Conservation (phyloP, 2,113 vertebrate species). For the Psophia crepitans region DNA sequence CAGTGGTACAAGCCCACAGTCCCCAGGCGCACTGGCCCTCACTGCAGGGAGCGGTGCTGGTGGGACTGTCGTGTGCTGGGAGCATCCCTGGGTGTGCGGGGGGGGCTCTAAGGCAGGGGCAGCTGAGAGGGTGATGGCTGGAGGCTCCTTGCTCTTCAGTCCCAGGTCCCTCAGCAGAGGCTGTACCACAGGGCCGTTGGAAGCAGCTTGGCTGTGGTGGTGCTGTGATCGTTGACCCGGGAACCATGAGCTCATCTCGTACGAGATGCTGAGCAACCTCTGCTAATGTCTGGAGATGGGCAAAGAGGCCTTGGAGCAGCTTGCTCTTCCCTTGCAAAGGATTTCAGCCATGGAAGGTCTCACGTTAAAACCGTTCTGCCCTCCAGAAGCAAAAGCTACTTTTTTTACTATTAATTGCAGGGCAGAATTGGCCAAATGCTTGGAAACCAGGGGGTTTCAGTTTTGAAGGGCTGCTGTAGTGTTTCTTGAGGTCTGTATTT, state of each 20-base stretch:
- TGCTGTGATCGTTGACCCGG: not conserved
- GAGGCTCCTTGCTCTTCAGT: accelerated
- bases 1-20: accelerated
- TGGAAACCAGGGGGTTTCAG: accelerated
- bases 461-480: accelerated
- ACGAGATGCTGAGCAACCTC: not conserved
- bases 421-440: not conserved
- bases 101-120: accelerated
- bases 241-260: not conserved
- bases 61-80: not conserved
- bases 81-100: accelerated
- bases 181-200: not conserved
- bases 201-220: accelerated
- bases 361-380: accelerated
- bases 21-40: accelerated
- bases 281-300: not conserved
- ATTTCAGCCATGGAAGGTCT: not conserved
- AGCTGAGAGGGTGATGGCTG: accelerated
- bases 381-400: not conserved
- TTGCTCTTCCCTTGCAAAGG: accelerated
- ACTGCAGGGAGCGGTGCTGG: not conserved
- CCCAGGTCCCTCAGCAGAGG: not conserved
- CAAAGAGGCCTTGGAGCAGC: not conserved
- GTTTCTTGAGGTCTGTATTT: not conserved
- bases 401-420: accelerated